phyloP scores from a whole-genome alignment of 1,140 invertebrate genomes.

The Leguminivora glycinivorella region DNA sequence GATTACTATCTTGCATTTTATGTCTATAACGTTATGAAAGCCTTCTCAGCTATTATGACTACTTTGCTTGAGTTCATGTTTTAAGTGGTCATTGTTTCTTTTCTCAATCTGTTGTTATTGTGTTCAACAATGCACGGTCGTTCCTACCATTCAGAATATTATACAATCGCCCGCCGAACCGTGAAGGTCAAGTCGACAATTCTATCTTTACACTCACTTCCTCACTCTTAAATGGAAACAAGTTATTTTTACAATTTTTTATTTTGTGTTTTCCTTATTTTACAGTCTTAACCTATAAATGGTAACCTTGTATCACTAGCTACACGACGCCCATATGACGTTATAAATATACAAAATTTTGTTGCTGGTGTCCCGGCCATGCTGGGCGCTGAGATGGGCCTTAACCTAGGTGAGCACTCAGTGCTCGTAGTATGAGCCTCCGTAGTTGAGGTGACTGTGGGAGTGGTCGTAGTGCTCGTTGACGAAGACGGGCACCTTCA shows the following conservation, averaged over 20 bases:
- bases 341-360: slow-evolving; percentile 67
- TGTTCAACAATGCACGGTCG: slow-evolving; percentile 10
- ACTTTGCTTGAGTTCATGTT: neutral
- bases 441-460: slow-evolving; percentile 50
- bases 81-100: slow-evolving; percentile 15
- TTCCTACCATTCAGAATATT: slow-evolving; percentile 10
- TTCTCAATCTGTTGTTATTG: slow-evolving; percentile 16
- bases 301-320: slow-evolving; percentile 75
- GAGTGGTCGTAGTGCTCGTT: slow-evolving; percentile 47
- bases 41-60: neutral
- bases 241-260: slow-evolving; percentile 42
- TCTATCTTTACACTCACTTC: slow-evolving; percentile 34
- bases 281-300: slow-evolving; percentile 74
- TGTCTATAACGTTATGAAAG: neutral
- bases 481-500: slow-evolving; percentile 77
- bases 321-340: slow-evolving; percentile 66
- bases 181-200: slow-evolving; percentile 46
- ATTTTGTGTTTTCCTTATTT: slow-evolving; percentile 61
- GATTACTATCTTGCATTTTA: too few species aligned
- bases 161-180: slow-evolving; percentile 26
- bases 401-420: slow-evolving; percentile 61
- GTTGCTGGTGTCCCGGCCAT: slow-evolving; percentile 72
- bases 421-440: slow-evolving; percentile 76
- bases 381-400: slow-evolving; percentile 55
- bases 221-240: slow-evolving; percentile 43